These are phyloP conservation scores for Drosophila seguyi DNA, from an alignment of 1,140 invertebrate genomes.

Conservation along the genomic window DNA sequence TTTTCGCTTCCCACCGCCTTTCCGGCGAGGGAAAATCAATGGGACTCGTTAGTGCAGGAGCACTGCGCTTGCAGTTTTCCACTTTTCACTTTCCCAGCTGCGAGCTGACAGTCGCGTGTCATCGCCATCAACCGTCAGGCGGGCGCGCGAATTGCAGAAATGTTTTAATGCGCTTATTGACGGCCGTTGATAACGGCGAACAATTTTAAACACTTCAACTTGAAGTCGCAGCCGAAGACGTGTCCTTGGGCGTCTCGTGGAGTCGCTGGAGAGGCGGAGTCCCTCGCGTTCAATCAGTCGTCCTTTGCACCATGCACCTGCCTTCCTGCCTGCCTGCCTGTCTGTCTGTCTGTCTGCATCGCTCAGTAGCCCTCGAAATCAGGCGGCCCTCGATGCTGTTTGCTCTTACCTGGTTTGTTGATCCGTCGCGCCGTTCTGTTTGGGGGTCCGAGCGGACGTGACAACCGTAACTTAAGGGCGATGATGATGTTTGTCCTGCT, in stretches of 20 bases:
- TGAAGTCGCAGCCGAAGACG: constrained; percentile 23
- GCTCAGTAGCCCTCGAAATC: constrained; percentile 23
- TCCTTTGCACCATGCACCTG: constrained; percentile 41
- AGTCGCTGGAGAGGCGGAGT: constrained; percentile 5
- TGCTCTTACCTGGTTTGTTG: constrained; percentile 30
- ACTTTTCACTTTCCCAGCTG: constrained; percentile 18
- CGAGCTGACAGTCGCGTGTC: constrained; percentile 30
- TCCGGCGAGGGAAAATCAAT: constrained; percentile 41
- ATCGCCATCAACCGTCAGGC: constrained; percentile 28
- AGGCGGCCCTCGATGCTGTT: constrained; percentile 13
- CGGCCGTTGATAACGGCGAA: constrained; percentile 49
- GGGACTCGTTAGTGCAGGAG: constrained; percentile 46
- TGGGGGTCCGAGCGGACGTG: constrained; percentile 16
- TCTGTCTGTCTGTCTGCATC: neutral
- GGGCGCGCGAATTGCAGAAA: constrained; percentile 36
- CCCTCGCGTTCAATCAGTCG: constrained; percentile 27
- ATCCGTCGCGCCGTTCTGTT: constrained; percentile 9
- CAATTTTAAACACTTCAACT: constrained; percentile 54
- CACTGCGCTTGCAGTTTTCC: constrained; percentile 40
- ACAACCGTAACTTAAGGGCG: constrained; percentile 15
- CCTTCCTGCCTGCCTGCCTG: constrained; percentile 15
- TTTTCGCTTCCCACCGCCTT: constrained; percentile 2
- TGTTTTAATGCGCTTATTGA: constrained; percentile 58
- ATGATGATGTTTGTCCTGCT: constrained; percentile 23
- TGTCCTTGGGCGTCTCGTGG: constrained; percentile 25